phyloP scores from a whole-genome alignment of 2,797 vertebrate species.

The Cheirogaleus major region DNA sequence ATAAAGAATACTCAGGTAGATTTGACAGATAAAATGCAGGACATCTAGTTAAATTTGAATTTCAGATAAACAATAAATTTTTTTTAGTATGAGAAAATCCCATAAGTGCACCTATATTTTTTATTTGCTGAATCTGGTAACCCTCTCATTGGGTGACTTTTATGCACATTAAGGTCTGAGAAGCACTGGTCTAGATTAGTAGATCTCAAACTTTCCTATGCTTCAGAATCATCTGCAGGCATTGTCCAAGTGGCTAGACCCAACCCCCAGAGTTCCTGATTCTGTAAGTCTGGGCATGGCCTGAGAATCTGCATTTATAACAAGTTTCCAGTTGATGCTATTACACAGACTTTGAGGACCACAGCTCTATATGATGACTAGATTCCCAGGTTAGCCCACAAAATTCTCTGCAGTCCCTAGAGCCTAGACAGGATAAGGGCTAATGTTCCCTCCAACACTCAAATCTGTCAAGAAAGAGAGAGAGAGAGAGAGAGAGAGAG shows the following conservation, averaged over 20 bases:
- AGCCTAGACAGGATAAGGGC: not conserved
- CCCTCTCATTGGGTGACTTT: not conserved
- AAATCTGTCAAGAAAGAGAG: not conserved
- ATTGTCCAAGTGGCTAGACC: not conserved
- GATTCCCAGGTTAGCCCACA: not conserved
- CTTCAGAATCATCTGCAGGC: not conserved
- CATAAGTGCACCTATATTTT: not conserved
- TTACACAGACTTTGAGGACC: not conserved
- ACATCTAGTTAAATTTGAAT: not conserved
- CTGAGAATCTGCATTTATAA: not conserved
- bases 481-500: not conserved
- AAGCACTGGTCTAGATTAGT: not conserved
- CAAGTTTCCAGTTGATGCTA: not conserved
- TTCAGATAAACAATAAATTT: not conserved
- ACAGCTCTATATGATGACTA: not conserved
- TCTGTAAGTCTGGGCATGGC: not conserved
- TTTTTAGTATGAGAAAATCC: not conserved
- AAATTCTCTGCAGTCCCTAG: not conserved
- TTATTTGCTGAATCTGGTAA: not conserved
- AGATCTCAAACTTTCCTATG: not conserved
- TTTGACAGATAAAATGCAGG: not conserved
- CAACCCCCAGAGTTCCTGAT: not conserved
- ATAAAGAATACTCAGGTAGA: not conserved
- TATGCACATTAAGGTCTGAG: not conserved
- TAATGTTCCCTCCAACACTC: not conserved